Evolutionary conservation across 2,113 vertebrate genomes (phyloP).

Genomic region (Strigops habroptila): DNA sequence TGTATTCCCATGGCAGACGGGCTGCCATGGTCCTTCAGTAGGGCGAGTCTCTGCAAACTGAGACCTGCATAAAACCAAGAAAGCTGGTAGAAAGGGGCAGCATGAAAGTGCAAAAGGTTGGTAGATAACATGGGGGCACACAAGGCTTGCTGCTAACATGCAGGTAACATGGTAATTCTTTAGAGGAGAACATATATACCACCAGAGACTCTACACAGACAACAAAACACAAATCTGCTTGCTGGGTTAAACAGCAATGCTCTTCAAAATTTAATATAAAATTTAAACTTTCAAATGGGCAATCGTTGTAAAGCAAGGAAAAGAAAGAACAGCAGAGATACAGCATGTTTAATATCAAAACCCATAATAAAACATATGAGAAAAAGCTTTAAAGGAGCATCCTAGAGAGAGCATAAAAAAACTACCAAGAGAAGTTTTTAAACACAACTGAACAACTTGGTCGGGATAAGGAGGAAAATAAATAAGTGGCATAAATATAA

Average conservation of each 20-base stretch:
- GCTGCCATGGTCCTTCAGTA: neutral
- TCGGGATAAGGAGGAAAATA: neutral
- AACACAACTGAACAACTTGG: neutral
- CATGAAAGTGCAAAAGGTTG: neutral
- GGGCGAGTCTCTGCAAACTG: neutral
- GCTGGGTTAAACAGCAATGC: neutral
- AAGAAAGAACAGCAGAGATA: neutral
- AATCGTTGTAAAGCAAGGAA: neutral
- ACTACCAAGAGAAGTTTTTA: neutral
- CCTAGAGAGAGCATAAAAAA: neutral
- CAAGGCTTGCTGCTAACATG: neutral
- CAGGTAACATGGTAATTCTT: fast-evolving
- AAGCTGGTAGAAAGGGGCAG: neutral
- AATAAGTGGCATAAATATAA: neutral
- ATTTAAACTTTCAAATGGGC: neutral
- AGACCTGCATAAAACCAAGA: neutral
- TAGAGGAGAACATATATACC: neutral
- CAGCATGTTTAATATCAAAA: neutral
- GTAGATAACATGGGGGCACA: neutral
- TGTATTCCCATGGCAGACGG: neutral
- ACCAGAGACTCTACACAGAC: neutral
- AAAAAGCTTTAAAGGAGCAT: neutral
- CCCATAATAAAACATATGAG: neutral
- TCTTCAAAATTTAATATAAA: neutral
- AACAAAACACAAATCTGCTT: neutral